A percentile compares a stretch with the other conserved stretches of the same genome.
phyloP scores from a whole-genome alignment of 2,113 vertebrate species.

The Apodemus speciosus region DNA sequence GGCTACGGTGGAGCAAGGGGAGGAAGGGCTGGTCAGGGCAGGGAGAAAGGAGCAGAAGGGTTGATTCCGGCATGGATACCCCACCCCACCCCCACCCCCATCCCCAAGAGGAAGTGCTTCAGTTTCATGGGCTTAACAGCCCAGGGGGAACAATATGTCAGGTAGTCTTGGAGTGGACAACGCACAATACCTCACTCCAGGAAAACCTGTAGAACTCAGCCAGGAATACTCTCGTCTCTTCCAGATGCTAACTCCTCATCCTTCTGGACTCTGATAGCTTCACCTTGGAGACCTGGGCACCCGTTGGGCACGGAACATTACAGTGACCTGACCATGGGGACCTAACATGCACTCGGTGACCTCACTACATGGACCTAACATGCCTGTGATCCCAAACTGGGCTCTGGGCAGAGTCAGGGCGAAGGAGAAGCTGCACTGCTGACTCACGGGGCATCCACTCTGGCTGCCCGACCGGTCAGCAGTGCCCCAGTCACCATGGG shows the following conservation, averaged over 20 bases:
- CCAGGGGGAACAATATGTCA: neutral
- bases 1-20: too few relatives aligned
- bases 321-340: neutral
- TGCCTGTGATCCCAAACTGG: too few relatives aligned
- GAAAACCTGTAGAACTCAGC: neutral
- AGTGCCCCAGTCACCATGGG: neutral
- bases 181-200: neutral
- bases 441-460: neutral
- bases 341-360: neutral
- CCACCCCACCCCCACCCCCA: neutral
- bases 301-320: accelerated
- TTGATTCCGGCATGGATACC: neutral
- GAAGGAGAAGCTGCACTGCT: neutral
- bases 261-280: neutral
- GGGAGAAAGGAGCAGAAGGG: neutral
- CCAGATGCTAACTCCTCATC: neutral
- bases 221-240: neutral
- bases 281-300: accelerated
- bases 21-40: neutral
- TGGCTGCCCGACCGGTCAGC: accelerated
- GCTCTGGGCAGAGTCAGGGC: neutral
- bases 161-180: neutral
- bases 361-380: neutral
- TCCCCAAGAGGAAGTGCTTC: accelerated
- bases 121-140: neutral